Evolutionary conservation across 2,113 vertebrate species (phyloP).

Genomic region (Thalassoma bifasciatum): DNA sequence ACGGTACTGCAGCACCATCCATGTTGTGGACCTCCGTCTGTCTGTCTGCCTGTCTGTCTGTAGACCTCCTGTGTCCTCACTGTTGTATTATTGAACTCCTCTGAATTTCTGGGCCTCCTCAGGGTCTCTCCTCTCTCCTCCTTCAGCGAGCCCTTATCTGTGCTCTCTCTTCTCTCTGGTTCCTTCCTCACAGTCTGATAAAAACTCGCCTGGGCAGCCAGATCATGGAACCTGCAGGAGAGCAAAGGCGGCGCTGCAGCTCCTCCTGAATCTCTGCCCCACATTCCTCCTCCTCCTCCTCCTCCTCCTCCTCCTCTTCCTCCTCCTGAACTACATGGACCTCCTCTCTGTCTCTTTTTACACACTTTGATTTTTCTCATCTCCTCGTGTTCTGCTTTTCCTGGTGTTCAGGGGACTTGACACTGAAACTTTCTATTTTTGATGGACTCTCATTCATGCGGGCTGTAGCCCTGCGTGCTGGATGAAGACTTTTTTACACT

Average conservation of each 20-base stretch:
- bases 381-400: slow-evolving; percentile 40
- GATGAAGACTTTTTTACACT: neutral
- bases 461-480: neutral
- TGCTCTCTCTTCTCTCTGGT: slow-evolving; percentile 72
- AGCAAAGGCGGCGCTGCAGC: slow-evolving; percentile 89
- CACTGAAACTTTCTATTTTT: slow-evolving; percentile 24
- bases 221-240: slow-evolving; percentile 86
- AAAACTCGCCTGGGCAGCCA: slow-evolving; percentile 93
- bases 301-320: slow-evolving; percentile 65
- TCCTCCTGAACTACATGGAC: slow-evolving; percentile 49
- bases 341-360: slow-evolving; percentile 62
- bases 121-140: slow-evolving; percentile 31
- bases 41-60: neutral
- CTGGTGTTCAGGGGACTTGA: slow-evolving; percentile 45
- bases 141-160: slow-evolving; percentile 52
- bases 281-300: slow-evolving; percentile 74
- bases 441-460: slow-evolving; percentile 3
- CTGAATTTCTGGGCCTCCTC: slow-evolving; percentile 30
- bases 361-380: slow-evolving; percentile 38
- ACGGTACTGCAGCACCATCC: slow-evolving; percentile 19
- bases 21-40: neutral
- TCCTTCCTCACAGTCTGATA: slow-evolving; percentile 92
- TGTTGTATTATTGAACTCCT: neutral
- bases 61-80: neutral
- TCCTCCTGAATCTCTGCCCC: slow-evolving; percentile 85